Evolutionary conservation across 2,888 invertebrate genomes (phyloP).

Genomic region (Caenorhabditis sp.): DNA sequence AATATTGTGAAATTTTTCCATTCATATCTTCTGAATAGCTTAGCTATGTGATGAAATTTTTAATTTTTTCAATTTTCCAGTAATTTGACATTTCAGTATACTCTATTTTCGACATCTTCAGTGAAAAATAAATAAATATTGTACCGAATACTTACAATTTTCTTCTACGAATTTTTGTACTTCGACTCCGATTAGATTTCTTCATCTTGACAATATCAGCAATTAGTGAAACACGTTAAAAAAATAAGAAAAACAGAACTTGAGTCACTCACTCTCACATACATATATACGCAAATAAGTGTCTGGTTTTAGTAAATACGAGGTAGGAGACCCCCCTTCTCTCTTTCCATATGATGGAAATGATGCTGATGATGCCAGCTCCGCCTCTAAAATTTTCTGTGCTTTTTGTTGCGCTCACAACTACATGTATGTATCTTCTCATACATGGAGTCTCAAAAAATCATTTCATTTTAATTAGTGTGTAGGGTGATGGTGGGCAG

Average conservation of each 20-base stretch:
- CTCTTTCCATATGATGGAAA: neutral
- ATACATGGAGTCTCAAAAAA: neutral
- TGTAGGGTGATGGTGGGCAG: too few species aligned
- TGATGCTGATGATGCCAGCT: neutral
- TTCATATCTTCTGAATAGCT: too few species aligned
- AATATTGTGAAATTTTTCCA: too few species aligned
- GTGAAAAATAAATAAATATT: too few species aligned
- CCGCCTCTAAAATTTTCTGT: neutral
- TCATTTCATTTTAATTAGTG: neutral
- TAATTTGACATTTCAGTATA: too few species aligned
- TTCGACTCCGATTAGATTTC: slow-evolving; percentile 32
- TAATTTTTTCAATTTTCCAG: too few species aligned
- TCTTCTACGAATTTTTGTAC: slow-evolving; percentile 28
- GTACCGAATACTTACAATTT: slow-evolving; percentile 35
- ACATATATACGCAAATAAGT: neutral
- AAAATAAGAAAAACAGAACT: neutral
- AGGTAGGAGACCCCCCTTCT: neutral
- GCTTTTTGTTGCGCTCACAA: too few species aligned
- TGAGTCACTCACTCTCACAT: too few species aligned
- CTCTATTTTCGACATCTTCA: too few species aligned
- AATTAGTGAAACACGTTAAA: neutral
- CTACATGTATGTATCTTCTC: neutral
- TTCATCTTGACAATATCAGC: slow-evolving; percentile 12
- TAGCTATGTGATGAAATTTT: too few species aligned
- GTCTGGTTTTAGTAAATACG: neutral